These are phyloP conservation scores for Gobiocypris rarus DNA, from an alignment of 2,113 vertebrate species.

Conservation along the genomic window DNA sequence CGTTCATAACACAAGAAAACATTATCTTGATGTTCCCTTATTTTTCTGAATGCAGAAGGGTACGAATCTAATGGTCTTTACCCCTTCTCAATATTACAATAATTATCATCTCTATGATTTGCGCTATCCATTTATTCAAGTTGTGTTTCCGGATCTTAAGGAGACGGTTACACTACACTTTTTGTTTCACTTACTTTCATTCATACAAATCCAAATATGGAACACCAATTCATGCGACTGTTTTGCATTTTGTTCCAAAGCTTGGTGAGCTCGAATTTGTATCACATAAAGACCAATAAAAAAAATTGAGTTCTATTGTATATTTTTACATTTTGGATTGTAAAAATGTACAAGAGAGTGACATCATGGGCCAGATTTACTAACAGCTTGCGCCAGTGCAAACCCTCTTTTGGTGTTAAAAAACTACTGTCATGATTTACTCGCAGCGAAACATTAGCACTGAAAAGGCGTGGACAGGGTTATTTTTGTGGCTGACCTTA, in stretches of 20 bases:
- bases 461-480: too few relatives aligned
- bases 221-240: not conserved
- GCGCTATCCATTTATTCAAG: not conserved
- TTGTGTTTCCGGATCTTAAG: not conserved
- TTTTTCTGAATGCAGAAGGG: not conserved
- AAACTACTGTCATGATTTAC: too few relatives aligned
- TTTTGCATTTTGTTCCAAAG: not conserved
- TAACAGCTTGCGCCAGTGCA: too few relatives aligned
- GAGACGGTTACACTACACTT: not conserved
- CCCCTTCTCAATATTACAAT: not conserved
- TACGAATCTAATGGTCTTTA: not conserved
- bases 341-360: too few relatives aligned
- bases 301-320: not conserved
- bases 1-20: not conserved
- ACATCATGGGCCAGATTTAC: too few relatives aligned
- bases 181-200: not conserved
- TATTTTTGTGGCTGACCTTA: too few relatives aligned
- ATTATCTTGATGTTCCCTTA: not conserved
- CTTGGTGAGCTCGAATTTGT: too few relatives aligned
- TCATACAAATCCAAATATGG: not conserved
- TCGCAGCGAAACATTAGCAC: too few relatives aligned
- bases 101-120: not conserved
- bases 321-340: not conserved
- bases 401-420: too few relatives aligned
- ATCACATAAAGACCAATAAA: too few relatives aligned